A percentile compares a stretch with the other conserved stretches of the same genome.
Evolutionary conservation across 2,888 invertebrate genomes (phyloP).

Genomic region (Hydroisotoma schaefferi): DNA sequence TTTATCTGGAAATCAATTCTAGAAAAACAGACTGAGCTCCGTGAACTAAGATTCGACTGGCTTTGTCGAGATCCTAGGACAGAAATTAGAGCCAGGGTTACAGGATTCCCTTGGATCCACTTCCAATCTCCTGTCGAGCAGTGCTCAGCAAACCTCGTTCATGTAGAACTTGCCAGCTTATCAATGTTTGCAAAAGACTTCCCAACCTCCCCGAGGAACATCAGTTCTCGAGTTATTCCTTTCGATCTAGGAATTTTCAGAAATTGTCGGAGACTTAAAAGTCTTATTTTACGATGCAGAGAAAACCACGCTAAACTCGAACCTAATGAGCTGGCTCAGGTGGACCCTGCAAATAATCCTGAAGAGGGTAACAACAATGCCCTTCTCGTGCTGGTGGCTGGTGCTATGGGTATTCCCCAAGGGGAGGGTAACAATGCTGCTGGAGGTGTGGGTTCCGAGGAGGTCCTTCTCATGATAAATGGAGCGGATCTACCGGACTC

Average conservation of each 20-base stretch:
- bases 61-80: slow-evolving; percentile 34
- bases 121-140: slow-evolving; percentile 33
- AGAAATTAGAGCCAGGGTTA: slow-evolving; percentile 30
- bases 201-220: slow-evolving; percentile 14
- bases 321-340: slow-evolving; percentile 23
- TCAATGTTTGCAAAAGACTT: slow-evolving; percentile 33
- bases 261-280: slow-evolving; percentile 30
- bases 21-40: slow-evolving; percentile 31
- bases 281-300: slow-evolving; percentile 31
- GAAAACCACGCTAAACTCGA: slow-evolving; percentile 35
- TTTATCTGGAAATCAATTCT: slow-evolving; percentile 41
- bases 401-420: slow-evolving; percentile 1
- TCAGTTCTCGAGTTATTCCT: slow-evolving; percentile 24
- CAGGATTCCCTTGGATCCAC: slow-evolving; percentile 39
- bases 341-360: slow-evolving; percentile 2
- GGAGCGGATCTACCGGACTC: slow-evolving; percentile 32
- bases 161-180: slow-evolving; percentile 36
- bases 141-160: slow-evolving; percentile 25
- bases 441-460: slow-evolving; percentile 19
- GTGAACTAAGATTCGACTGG: slow-evolving; percentile 38
- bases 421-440: slow-evolving; percentile 10
- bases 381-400: slow-evolving; percentile 5
- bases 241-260: slow-evolving; percentile 39
- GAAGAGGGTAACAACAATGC: neutral
- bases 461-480: slow-evolving; percentile 35